Conservation (phyloP, 2,888 invertebrate species). For the Drosophila mercatorum region DNA sequence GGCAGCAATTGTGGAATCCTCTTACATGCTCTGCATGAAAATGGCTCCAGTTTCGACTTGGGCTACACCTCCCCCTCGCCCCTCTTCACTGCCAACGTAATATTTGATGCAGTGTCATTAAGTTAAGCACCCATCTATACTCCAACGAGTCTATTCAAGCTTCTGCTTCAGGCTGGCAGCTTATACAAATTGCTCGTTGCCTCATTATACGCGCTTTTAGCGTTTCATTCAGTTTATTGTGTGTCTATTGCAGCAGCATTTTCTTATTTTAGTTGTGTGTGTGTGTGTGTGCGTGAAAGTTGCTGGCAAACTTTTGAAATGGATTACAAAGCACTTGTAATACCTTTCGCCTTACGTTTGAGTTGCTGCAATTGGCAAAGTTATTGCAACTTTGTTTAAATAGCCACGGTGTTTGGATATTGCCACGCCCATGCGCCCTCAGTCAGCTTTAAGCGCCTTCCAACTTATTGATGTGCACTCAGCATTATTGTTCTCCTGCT, state of each 20-base stretch:
- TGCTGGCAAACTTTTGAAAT: constrained; percentile 63
- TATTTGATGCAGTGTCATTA: constrained; percentile 46
- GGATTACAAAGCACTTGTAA: constrained; percentile 73
- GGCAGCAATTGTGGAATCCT: constrained; percentile 42
- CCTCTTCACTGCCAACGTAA: constrained; percentile 2
- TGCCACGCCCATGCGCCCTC: not conserved
- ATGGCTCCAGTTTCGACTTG: constrained; percentile 43
- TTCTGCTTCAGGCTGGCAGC: constrained; percentile 19
- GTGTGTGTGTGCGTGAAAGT: not conserved
- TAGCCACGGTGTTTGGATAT: constrained; percentile 24
- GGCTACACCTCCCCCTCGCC: not conserved
- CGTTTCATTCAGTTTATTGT: constrained; percentile 64
- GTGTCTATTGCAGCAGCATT: constrained; percentile 65
- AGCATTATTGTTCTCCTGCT: constrained; percentile 32
- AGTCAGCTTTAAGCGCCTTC: not conserved
- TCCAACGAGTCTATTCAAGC: constrained; percentile 26
- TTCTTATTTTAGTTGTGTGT: constrained; percentile 32
- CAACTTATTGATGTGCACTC: constrained; percentile 62
- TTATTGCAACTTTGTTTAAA: constrained; percentile 74
- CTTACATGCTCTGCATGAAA: constrained; percentile 51
- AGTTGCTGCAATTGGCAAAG: constrained; percentile 51
- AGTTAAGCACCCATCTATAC: constrained; percentile 47
- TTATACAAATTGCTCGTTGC: constrained; percentile 69
- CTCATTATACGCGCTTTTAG: constrained; percentile 60
- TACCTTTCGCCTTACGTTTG: constrained; percentile 39